Base-by-base conservation (phyloP, 2,888 invertebrate species). In the Pandemis heparana region DNA sequence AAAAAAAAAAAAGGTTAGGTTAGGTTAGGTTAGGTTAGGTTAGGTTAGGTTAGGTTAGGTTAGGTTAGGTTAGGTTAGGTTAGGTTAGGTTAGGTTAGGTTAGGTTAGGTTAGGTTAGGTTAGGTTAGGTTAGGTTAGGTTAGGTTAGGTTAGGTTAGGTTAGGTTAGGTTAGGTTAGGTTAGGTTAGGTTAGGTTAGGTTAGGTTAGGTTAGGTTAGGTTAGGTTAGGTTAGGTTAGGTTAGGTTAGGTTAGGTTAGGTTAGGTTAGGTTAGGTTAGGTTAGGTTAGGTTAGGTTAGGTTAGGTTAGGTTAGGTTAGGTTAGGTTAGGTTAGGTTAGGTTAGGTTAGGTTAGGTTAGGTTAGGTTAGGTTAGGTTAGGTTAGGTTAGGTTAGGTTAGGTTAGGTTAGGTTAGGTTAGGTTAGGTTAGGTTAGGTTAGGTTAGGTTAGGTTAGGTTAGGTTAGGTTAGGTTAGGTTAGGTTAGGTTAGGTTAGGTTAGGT, bases 41-140 rank as follows among this genome's bases (percentile, higher is more conserved):
- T n/a, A n/a, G n/a, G n/a, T n/a, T n/a, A 75, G 74, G 74, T 75
- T 75, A 70, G 70, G 74, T 70, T 70, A 70, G 74, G 74, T 75
- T 75, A 67, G 74, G 74, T 72, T 72, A 68, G 71, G 72, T 72
- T 72, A 72, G 72, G 72, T 72, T 72, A 62, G 67, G 72, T 69
- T 75, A 67, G 66, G 74, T 70, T 75, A 67, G 70, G 74, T 70
- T 75, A 67, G 70, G 74, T 70, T 74, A 69, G 70, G 74, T 74
- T 70, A 74, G 74, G 74, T 74, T 74, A 71, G 75, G 70, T 75
- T 71, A 71, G 75, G 70, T 75, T 71, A 71, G 75, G 70, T 75
- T 71, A 71, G 75, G 71, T 75, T 71, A 71, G 63, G 61, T 75
- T 66, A 62, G 70, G 61, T 75, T 70, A 67, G 74, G 70, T 75